phyloP scores from a whole-genome alignment of 2,888 invertebrate genomes.

The Epinotia ramella region DNA sequence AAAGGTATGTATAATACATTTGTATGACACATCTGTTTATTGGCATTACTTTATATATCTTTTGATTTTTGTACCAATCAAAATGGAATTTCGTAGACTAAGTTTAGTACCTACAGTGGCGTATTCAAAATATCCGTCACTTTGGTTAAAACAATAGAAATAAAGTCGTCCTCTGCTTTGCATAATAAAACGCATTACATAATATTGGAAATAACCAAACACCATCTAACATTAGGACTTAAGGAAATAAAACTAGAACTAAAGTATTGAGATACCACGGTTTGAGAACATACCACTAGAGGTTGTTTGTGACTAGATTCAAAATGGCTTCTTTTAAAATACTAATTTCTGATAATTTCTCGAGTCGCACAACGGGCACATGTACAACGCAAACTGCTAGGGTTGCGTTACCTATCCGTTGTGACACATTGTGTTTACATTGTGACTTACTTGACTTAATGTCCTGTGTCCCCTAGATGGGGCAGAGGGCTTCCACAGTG shows the following conservation, averaged over 20 bases:
- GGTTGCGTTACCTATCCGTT: too few relatives aligned
- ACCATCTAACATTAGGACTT: conserved; percentile 17
- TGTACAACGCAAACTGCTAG: too few relatives aligned
- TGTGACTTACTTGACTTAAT: too few relatives aligned
- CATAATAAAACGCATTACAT: conserved; percentile 4
- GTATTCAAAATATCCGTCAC: too few relatives aligned
- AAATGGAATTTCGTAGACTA: background rate
- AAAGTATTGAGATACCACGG: conserved; percentile 34
- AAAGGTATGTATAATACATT: background rate
- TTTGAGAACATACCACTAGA: conserved; percentile 26
- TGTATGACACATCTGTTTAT: background rate
- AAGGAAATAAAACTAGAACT: background rate
- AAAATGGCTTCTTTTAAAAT: conserved; percentile 7
- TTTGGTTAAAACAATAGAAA: too few relatives aligned
- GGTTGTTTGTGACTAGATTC: conserved; percentile 35
- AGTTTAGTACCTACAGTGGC: too few relatives aligned
- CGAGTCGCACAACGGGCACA: background rate
- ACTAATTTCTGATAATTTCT: background rate
- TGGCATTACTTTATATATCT: too few relatives aligned
- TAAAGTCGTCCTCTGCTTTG: too few relatives aligned
- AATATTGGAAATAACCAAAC: conserved; percentile 14
- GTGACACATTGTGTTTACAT: too few relatives aligned
- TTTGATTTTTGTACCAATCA: background rate
- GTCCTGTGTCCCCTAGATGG: too few relatives aligned
- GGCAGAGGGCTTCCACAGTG: too few relatives aligned